These are phyloP conservation scores for Spisula subtruncata DNA, from an alignment of 2,888 invertebrate genomes.

Conservation along the genomic window DNA sequence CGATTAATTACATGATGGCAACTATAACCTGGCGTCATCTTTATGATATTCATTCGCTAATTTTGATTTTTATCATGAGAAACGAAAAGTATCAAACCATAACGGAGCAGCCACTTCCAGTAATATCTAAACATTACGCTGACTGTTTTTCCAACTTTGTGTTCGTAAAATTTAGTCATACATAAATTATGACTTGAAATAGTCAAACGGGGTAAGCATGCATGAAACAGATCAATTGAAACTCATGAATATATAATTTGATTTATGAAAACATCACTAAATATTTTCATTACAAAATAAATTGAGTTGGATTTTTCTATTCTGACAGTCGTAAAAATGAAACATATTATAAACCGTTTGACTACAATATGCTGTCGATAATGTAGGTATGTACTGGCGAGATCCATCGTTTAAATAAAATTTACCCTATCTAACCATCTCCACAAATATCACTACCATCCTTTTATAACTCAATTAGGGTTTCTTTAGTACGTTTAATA, in stretches of 20 bases:
- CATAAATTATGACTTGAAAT: neutral
- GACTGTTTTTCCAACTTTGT: neutral
- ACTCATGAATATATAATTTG: slow-evolving; percentile 46
- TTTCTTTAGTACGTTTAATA: slow-evolving; percentile 12
- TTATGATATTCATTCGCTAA: neutral
- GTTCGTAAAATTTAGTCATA: neutral
- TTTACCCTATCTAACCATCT: slow-evolving; percentile 47
- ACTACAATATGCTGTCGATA: slow-evolving; percentile 21
- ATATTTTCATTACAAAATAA: slow-evolving; percentile 46
- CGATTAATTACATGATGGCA: neutral
- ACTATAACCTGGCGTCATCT: neutral
- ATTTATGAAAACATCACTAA: slow-evolving; percentile 48
- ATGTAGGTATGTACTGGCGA: neutral
- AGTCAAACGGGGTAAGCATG: slow-evolving; percentile 12
- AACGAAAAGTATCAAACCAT: neutral
- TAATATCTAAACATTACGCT: neutral
- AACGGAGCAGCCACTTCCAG: neutral
- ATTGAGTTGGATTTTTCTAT: slow-evolving; percentile 50
- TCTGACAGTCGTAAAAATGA: slow-evolving; percentile 52
- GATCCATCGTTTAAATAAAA: slow-evolving; percentile 18
- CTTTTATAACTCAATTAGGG: slow-evolving; percentile 54
- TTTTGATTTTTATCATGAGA: neutral
- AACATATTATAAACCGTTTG: slow-evolving; percentile 38
- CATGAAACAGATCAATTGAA: slow-evolving; percentile 27
- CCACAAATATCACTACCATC: slow-evolving; percentile 29